Evolutionary conservation across 2,888 invertebrate species (phyloP), one percentile per base, ranked within the genome.

Genomic region (Eristalis tenax): DNA sequence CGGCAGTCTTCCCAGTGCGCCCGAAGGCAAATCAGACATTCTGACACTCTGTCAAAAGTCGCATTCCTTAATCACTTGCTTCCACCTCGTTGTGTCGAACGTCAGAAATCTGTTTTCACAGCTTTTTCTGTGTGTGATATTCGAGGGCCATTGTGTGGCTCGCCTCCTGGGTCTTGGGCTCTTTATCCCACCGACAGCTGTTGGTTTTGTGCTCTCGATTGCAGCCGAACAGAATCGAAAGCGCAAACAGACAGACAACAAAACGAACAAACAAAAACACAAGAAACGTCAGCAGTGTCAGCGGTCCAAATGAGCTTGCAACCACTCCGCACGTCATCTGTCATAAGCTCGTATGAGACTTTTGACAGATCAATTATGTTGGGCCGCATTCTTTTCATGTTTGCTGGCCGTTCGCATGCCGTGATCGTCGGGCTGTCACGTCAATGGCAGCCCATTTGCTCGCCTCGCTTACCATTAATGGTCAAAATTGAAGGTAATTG

Each of bases 311-410:
- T 83, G 83, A 83, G 83, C 83, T 79, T 86, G 69, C 74, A 64
- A 79, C 63, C 76, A 87, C 83, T 79, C 83, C 79, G 73, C 87
- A 87, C 87, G 87, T 87, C 87, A 87, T 87, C 83, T 87, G 87
- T 87, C 87, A 76, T 83, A 83, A 83, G 69, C 57, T 79, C 61
- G 75, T 83, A 79, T 79, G 87, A 83, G 79, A 65, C 87, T 87
- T 87, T 87, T 87, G 87, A 87, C 87, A 87, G 87, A 87, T 87
- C 87, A 87, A 87, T 87, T 87, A 87, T 80, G 83, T 50, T 83
- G 75, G 64, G 32, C 26, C 59, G 57, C 66, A 74, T 63, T 75
- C 22, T 26, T 68, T 43, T 68, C 26, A 15, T 68, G 43, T 71
- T 26, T 57, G 28, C 40, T 64, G 38, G 28, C 23, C 59, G 59